phyloP scores from a whole-genome alignment of 1,140 invertebrate species.

The Brachionus calyciflorus region DNA sequence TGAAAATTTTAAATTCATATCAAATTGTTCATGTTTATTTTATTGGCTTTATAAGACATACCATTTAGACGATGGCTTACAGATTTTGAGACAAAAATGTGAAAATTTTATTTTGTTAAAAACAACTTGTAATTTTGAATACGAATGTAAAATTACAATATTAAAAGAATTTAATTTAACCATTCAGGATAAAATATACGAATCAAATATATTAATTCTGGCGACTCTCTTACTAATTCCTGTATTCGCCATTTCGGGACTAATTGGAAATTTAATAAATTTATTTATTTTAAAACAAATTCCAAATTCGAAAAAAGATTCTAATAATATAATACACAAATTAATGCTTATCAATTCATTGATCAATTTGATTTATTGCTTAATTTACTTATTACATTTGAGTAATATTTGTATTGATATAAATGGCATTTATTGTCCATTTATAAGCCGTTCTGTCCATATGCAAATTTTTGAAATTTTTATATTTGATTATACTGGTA shows the following conservation, averaged over 20 bases:
- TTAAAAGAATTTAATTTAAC: background rate
- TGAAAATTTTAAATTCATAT: too few species aligned
- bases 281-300: background rate
- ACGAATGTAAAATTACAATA: background rate
- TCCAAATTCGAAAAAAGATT: background rate
- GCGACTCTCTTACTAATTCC: background rate
- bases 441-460: background rate
- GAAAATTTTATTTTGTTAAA: background rate
- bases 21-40: background rate
- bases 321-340: background rate
- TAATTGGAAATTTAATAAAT: background rate
- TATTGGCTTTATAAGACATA: background rate
- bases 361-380: background rate
- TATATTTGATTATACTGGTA: background rate
- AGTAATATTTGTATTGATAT: background rate
- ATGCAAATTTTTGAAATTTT: slow-evolving; percentile 1
- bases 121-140: background rate
- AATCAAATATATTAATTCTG: background rate
- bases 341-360: background rate
- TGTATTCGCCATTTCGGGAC: background rate
- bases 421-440: slow-evolving; percentile 10
- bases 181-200: background rate
- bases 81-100: background rate
- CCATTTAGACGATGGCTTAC: background rate
- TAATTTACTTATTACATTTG: background rate